A percentile compares a stretch with the other conserved stretches of the same genome.
phyloP scores from a whole-genome alignment of 2,113 vertebrate species.

The Egretta garzetta region DNA sequence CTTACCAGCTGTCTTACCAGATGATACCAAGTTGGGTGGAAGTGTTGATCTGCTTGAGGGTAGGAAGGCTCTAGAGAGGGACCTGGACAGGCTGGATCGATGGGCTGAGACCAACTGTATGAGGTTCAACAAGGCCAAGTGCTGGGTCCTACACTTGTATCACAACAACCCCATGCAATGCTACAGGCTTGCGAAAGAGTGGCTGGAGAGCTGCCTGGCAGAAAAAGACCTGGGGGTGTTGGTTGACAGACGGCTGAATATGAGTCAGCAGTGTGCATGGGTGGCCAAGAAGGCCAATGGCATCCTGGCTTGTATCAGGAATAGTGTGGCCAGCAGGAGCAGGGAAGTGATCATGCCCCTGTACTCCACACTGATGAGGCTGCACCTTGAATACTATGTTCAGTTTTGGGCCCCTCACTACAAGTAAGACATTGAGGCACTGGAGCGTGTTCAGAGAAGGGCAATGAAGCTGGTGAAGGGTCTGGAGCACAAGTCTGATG shows the following conservation, averaged over 20 bases:
- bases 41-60: background rate
- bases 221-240: too few relatives aligned
- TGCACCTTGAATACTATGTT: background rate
- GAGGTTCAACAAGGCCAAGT: background rate
- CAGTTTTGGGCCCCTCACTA: background rate
- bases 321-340: too few relatives aligned
- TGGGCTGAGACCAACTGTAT: background rate
- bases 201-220: background rate
- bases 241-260: too few relatives aligned
- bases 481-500: background rate
- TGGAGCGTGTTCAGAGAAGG: background rate
- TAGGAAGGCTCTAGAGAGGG: background rate
- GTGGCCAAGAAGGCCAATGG: too few relatives aligned
- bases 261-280: too few relatives aligned
- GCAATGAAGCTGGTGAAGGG: background rate
- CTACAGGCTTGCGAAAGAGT: too few relatives aligned
- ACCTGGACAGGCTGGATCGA: background rate
- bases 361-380: background rate
- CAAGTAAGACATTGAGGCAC: too few relatives aligned
- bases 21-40: accelerated
- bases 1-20: too few relatives aligned
- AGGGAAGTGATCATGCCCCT: too few relatives aligned
- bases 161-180: background rate
- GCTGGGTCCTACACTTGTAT: background rate
- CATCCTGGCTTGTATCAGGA: too few relatives aligned